Evolutionary conservation across 2,797 vertebrate genomes (phyloP).

Genomic region (Limnodromus scolopaceus): DNA sequence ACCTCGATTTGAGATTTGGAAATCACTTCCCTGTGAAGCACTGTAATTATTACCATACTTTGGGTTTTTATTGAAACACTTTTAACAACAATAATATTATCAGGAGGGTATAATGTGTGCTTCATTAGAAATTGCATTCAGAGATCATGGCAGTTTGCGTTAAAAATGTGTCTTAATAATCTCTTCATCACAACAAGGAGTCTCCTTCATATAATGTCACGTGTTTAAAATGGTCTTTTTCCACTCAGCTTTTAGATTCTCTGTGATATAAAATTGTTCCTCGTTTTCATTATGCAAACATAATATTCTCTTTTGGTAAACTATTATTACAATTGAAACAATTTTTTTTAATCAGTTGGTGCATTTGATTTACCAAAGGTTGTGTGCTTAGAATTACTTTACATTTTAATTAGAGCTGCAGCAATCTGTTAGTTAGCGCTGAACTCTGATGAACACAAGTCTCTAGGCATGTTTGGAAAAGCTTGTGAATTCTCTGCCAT

Average conservation of each 20-base stretch:
- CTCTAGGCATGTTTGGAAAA: conserved; percentile 37
- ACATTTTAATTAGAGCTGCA: conserved; percentile 58
- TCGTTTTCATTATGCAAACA: conserved; percentile 44
- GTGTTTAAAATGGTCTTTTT: neutral
- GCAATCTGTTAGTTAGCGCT: conserved; percentile 20
- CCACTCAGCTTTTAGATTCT: neutral
- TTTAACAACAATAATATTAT: neutral
- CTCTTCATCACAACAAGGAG: conserved; percentile 22
- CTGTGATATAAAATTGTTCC: neutral
- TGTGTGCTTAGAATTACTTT: conserved; percentile 27
- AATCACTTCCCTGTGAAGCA: neutral
- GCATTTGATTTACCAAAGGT: conserved; percentile 36
- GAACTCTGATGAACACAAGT: conserved; percentile 14
- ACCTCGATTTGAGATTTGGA: neutral
- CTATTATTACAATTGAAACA: neutral
- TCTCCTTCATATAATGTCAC: neutral
- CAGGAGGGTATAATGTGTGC: neutral
- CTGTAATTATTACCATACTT: neutral
- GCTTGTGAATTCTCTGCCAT: conserved; percentile 19
- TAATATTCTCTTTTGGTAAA: conserved; percentile 12
- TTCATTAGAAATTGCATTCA: conserved; percentile 46
- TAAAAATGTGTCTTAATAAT: conserved; percentile 40
- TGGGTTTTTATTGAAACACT: neutral
- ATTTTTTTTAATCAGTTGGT: neutral
- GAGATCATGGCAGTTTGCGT: neutral